Base-by-base conservation (phyloP, 1,140 invertebrate species). In the Dendrolimus kikuchii region DNA sequence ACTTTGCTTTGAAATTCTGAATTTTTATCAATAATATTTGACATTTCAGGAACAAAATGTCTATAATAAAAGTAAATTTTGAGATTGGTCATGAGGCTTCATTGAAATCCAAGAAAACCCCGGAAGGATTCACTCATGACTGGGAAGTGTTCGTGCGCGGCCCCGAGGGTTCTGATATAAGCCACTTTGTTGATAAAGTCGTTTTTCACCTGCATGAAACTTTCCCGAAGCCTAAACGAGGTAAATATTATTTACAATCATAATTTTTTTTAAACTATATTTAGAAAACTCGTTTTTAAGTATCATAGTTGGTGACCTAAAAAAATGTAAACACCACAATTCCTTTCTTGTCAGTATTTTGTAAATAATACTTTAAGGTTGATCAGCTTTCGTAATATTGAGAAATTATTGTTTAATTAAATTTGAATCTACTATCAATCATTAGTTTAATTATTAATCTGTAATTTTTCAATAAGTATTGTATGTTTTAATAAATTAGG, bases 121-220 rank as follows among this genome's bases (percentile, higher is more conserved):
- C 91, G 9, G 94, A 97, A 81, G 96, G 95, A 8, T 98, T 95
- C 71, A 99, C 97, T 61, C 98, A 99, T 88, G 97, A 99, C 79
- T 99, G 98, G 98, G 95, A 96, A 81, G 92, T 99, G n/a, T 99
- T 95, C 89, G 95, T 99, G 5, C 89, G 94, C 63, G 96, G 96
- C 54, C 90, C 91, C 61, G 95, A 98, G 68, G 92, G 93, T 60
- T 90, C 92, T 58, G 92, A 95, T 68, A 97, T 99, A 63, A 92
- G 95, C 64, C 90, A 95, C 73, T 99, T 95, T 90, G 92, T 99
- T 43, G 97, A 99, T 49, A 98, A 96, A 91, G 96, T 99, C 62
- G 93, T 99, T 4, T 99, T 99, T 81, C 87, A 93, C 74, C 90
- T 99, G 6, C 97, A 99, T 74, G 92, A 95, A 51, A 96, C 95